Evolutionary conservation across 2,113 vertebrate genomes (phyloP).

Genomic region (Toxotes jaculatrix): DNA sequence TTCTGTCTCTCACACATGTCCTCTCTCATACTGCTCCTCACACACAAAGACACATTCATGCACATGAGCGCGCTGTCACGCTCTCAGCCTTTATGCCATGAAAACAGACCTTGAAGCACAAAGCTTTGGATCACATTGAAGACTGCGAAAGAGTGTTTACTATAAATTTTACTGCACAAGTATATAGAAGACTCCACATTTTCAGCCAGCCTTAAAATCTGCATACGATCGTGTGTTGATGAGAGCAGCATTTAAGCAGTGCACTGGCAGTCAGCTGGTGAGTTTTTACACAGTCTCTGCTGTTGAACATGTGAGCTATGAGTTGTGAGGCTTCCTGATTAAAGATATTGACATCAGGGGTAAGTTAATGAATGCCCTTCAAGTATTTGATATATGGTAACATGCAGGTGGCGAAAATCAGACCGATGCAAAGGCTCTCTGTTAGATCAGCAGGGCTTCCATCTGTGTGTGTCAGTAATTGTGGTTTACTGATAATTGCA

Average conservation of each 20-base stretch:
- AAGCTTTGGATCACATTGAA: not conserved
- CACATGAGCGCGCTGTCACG: slow-evolving; percentile 8
- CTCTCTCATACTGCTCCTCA: not conserved
- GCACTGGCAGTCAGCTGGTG: not conserved
- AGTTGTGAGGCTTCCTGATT: not conserved
- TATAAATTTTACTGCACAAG: not conserved
- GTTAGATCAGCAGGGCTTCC: slow-evolving; percentile 22
- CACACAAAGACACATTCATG: slow-evolving; percentile 24
- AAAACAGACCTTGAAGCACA: slow-evolving; percentile 11
- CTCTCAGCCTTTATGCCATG: slow-evolving; percentile 3
- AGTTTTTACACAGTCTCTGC: not conserved
- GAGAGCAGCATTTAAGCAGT: not conserved
- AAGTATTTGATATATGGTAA: slow-evolving; percentile 5
- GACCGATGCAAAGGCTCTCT: slow-evolving; percentile 8
- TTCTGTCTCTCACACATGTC: slow-evolving; percentile 10
- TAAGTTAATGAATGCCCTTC: slow-evolving; percentile 2
- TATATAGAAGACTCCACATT: not conserved
- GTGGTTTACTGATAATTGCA: slow-evolving; percentile 62
- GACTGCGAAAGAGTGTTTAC: slow-evolving; percentile 16
- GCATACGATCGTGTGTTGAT: not conserved
- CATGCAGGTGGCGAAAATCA: slow-evolving; percentile 29
- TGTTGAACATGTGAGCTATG: not conserved
- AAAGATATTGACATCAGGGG: not conserved
- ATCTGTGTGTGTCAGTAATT: slow-evolving; percentile 36
- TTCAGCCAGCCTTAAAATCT: not conserved